These are phyloP conservation scores for Limnothrissa miodon DNA, from an alignment of 2,113 vertebrate species.

Conservation along the genomic window DNA sequence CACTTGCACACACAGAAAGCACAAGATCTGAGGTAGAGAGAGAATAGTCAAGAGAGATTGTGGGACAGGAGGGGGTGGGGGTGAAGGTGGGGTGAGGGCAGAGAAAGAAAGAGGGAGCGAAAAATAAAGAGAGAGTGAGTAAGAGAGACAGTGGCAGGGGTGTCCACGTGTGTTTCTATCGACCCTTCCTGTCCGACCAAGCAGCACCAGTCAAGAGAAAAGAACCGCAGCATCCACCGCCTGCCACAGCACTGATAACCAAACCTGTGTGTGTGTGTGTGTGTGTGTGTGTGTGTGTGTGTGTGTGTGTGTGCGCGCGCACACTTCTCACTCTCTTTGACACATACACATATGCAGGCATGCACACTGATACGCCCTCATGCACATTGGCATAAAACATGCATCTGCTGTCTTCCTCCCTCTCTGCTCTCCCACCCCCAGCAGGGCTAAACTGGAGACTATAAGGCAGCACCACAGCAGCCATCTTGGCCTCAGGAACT, in stretches of 20 bases:
- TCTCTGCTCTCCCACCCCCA: neutral
- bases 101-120: neutral
- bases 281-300: constrained; percentile 32
- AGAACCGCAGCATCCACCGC: constrained; percentile 10
- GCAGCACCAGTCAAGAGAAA: constrained; percentile 2
- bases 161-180: constrained; percentile 13
- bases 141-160: neutral
- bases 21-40: neutral
- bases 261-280: constrained; percentile 33
- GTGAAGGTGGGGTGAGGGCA: neutral
- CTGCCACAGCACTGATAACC: constrained; percentile 51
- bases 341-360: constrained; percentile 33
- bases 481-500: neutral
- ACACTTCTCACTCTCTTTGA: constrained; percentile 63
- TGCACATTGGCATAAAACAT: neutral
- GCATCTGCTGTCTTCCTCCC: neutral
- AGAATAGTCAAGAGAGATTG: neutral
- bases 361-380: neutral
- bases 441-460: neutral
- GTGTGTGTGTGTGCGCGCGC: constrained; percentile 49
- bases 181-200: neutral
- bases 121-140: neutral
- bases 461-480: neutral
- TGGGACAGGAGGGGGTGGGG: too few species aligned
- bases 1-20: neutral